Conservation (phyloP, 2,113 vertebrate species). For the Amblyopsis rosae region DNA sequence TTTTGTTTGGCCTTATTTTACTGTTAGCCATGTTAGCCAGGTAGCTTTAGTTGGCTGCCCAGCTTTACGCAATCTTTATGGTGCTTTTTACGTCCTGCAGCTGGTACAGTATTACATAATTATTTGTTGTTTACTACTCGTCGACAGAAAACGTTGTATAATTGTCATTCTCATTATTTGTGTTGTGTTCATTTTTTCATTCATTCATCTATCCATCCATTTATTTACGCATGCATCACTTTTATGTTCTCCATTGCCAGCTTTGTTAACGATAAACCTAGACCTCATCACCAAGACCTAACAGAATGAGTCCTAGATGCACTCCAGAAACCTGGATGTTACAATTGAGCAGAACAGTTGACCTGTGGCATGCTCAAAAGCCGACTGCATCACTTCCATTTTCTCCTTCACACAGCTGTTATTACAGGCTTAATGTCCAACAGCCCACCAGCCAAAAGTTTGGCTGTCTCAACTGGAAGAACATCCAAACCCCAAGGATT, state of each 20-base stretch:
- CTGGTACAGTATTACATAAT: not conserved
- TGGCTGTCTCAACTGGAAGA: constrained; percentile 47
- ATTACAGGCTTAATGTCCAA: constrained; percentile 70
- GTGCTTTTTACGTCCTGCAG: not conserved
- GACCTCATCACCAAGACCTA: constrained; percentile 37
- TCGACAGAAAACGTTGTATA: too few relatives aligned
- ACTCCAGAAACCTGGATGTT: constrained; percentile 77
- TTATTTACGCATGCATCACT: constrained; percentile 2
- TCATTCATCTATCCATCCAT: not conserved
- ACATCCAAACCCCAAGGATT: constrained; percentile 66
- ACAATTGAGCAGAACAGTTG: constrained; percentile 75
- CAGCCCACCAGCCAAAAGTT: constrained; percentile 31
- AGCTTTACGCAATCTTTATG: constrained; percentile 2
- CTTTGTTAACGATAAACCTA: constrained; percentile 24
- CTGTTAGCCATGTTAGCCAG: constrained; percentile 15
- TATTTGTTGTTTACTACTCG: not conserved
- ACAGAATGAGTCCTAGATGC: constrained; percentile 84
- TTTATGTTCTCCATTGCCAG: constrained; percentile 48
- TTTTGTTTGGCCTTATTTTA: not conserved
- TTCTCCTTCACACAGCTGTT: constrained; percentile 35
- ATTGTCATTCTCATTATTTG: too few relatives aligned
- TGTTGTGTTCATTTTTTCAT: not conserved
- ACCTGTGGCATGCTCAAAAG: constrained; percentile 74
- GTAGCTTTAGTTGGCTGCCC: constrained; percentile 16
- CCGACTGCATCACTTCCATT: constrained; percentile 56